Evolutionary conservation across 2,113 vertebrate species (phyloP).

Genomic region (Alligator sinensis): DNA sequence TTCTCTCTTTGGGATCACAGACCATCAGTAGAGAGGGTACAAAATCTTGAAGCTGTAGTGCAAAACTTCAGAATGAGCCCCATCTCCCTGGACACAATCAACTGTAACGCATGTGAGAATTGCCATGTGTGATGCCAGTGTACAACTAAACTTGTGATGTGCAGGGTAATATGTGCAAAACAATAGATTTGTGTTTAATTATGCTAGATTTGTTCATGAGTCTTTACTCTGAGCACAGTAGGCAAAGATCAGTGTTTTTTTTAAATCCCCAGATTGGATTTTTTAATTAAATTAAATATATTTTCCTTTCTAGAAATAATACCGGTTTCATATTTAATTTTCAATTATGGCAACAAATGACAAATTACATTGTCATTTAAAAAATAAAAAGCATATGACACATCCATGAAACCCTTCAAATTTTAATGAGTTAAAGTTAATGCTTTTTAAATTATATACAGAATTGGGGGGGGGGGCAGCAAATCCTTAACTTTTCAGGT

Average conservation of each 20-base stretch:
- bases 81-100: conserved; percentile 17
- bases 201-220: not conserved
- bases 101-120: conserved; percentile 41
- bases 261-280: not conserved
- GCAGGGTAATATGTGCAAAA: not conserved
- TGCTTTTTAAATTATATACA: conserved; percentile 14
- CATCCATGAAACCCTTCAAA: conserved; percentile 48
- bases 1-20: not conserved
- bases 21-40: not conserved
- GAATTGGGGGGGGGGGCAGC: not conserved
- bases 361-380: conserved; percentile 36
- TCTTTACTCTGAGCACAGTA: not conserved
- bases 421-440: conserved; percentile 66
- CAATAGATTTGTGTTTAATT: not conserved
- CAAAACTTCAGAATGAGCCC: conserved; percentile 23
- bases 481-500: conserved; percentile 33
- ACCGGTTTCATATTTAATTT: not conserved
- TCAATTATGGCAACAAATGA: conserved; percentile 9
- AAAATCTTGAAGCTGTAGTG: not conserved
- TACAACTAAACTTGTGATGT: not conserved
- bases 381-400: not conserved
- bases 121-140: conserved; percentile 42
- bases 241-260: not conserved
- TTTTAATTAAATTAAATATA: conserved; percentile 20
- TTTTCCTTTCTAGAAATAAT: not conserved